Conservation (phyloP, 2,888 invertebrate species). For the Rhingia rostrata region DNA sequence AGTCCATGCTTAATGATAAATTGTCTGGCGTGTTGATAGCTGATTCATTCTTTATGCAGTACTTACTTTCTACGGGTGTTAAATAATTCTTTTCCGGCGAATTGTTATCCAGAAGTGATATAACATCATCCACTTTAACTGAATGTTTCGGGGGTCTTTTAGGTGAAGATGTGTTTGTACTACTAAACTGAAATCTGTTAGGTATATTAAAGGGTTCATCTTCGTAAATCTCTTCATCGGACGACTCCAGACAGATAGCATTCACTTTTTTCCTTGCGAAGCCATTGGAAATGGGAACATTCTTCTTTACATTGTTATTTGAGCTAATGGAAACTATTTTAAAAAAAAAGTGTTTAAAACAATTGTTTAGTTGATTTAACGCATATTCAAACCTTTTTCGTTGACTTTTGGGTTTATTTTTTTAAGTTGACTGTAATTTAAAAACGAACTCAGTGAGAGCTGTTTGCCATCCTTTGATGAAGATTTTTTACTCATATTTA, state of each 20-base stretch:
- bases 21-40: slow-evolving; percentile 66
- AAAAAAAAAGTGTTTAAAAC: neutral
- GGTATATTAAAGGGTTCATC: neutral
- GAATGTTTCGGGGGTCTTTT: slow-evolving; percentile 16
- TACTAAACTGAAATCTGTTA: slow-evolving; percentile 1
- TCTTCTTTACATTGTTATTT: neutral
- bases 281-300: neutral
- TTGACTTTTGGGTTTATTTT: slow-evolving; percentile 18
- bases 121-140: neutral
- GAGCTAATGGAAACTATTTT: neutral
- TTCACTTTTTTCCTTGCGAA: slow-evolving; percentile 48
- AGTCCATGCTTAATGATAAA: slow-evolving; percentile 76
- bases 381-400: slow-evolving; percentile 12
- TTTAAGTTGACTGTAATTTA: slow-evolving; percentile 76
- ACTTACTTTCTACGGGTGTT: slow-evolving; percentile 43
- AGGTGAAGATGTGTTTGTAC: slow-evolving; percentile 38
- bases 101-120: slow-evolving; percentile 33
- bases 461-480: slow-evolving; percentile 73
- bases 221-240: slow-evolving; percentile 51
- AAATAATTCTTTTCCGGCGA: neutral
- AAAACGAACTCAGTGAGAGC: slow-evolving; percentile 78
- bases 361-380: neutral
- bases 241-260: slow-evolving; percentile 57
- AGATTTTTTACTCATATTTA: slow-evolving; percentile 51
- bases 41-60: slow-evolving; percentile 4